Base-by-base conservation (phyloP, 2,113 vertebrate genomes). In the Nasalis larvatus region DNA sequence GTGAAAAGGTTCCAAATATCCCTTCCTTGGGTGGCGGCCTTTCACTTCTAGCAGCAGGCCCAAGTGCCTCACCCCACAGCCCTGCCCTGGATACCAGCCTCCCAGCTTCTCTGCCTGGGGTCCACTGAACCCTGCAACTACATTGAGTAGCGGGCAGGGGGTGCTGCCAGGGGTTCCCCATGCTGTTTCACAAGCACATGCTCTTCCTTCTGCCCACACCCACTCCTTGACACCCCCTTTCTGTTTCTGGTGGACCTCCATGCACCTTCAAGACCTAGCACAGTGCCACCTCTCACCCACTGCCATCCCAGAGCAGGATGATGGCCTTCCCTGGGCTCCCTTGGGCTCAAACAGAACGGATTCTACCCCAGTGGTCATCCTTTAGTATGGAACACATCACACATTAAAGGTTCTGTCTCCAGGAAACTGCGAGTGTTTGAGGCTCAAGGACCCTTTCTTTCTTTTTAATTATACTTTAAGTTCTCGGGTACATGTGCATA, bases 171-270 rank as follows among this genome's bases (percentile, higher is more conserved):
- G n/a, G 13, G 3, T 13, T 42, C 47, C 45, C 60, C 42, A 16
- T 0, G 3, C 3, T 23, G 4, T 42, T 32, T 32, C 49, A 54
- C 17, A 37, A 0, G 8, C 6, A 27, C n/a, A 30, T 3, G 0
- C 21, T 66, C 23, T 6, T 47, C 42, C 11, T n/a, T 58, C 27
- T n/a, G 14, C 63, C 60, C 8, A 2, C 42, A 8, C 4, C 37
- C 71, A 35, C 35, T 35, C 21, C 60, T 73, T 40, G 13, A 23
- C 56, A 23, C 5, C 21, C 35, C 17, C 42, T 85, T 66, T 84
- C 76, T 54, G 23, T 30, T 84, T 69, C 83, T 63, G 5, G 37
- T 21, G 21, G 40, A 25, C 21, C 49, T 90, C 18, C 1, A 7
- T 0, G 32, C 4, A 37, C 4, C 84, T 86, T 88, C 30, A 49